These are phyloP conservation scores for Dunckerocampus dactyliophorus DNA, from an alignment of 2,113 vertebrate species.

Conservation along the genomic window DNA sequence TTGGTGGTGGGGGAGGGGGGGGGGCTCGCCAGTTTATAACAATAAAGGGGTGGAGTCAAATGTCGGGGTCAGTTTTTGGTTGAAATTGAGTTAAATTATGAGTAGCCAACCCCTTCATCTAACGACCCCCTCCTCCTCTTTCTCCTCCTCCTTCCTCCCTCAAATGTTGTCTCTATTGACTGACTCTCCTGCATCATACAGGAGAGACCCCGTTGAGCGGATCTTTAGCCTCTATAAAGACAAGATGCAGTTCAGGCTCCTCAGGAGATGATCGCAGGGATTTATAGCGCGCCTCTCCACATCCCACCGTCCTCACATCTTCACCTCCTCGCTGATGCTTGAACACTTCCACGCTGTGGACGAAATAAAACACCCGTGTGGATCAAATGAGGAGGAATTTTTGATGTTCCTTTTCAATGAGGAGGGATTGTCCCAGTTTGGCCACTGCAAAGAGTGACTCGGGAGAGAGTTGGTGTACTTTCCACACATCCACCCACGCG, in stretches of 20 bases:
- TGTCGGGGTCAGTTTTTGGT: constrained; percentile 64
- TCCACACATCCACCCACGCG: constrained; percentile 1
- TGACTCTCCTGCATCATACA: constrained; percentile 68
- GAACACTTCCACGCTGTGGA: constrained; percentile 24
- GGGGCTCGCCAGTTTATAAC: constrained; percentile 6
- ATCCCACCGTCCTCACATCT: constrained; percentile 50
- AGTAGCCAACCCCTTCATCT: constrained; percentile 65
- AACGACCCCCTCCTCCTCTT: constrained; percentile 40
- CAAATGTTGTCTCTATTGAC: constrained; percentile 52
- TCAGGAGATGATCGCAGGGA: constrained; percentile 72
- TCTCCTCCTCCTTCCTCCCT: constrained; percentile 17
- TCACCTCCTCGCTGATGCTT: constrained; percentile 9
- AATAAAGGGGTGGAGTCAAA: constrained; percentile 52
- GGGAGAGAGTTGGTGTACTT: constrained; percentile 24
- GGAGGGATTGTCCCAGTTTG: constrained; percentile 24
- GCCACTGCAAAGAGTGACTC: constrained; percentile 7
- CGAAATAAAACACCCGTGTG: not conserved
- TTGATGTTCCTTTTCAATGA: constrained; percentile 17
- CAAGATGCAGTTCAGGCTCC: constrained; percentile 67
- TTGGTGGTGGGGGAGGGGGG: not conserved
- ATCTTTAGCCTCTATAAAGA: constrained; percentile 76
- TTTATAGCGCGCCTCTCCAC: constrained; percentile 63
- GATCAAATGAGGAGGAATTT: constrained; percentile 35
- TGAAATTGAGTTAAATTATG: constrained; percentile 68
- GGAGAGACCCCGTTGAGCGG: constrained; percentile 78